Evolutionary conservation across 2,113 vertebrate genomes (phyloP).

Genomic region (Meleagris gallopavo): DNA sequence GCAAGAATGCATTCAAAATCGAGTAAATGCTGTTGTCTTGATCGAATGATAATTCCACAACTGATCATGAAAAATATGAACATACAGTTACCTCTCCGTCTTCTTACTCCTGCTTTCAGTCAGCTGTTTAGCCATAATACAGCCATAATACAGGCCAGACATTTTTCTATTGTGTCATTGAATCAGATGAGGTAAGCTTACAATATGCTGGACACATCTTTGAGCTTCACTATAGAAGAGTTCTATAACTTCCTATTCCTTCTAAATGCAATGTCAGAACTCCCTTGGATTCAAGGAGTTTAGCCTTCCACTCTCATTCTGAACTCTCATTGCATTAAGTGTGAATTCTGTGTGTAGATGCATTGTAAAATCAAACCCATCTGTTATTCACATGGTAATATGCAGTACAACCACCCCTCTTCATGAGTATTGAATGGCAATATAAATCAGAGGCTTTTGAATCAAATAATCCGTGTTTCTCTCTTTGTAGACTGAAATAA

Average conservation of each 20-base stretch:
- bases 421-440: not conserved
- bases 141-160: not conserved
- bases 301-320: not conserved
- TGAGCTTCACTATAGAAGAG: not conserved
- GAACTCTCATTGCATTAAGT: not conserved
- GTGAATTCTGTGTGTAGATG: not conserved
- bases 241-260: not conserved
- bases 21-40: not conserved
- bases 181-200: not conserved
- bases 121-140: not conserved
- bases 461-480: not conserved
- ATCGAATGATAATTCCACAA: not conserved
- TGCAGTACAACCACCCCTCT: not conserved
- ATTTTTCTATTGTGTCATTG: not conserved
- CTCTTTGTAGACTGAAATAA: not conserved
- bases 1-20: not conserved
- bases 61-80: not conserved
- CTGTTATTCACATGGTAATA: not conserved
- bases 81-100: not conserved
- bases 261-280: not conserved
- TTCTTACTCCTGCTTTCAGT: not conserved
- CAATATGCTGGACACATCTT: not conserved
- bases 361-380: not conserved
- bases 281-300: fast-evolving
- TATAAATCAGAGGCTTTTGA: not conserved